A percentile compares a stretch with the other conserved stretches of the same genome.
Evolutionary conservation across 2,797 vertebrate genomes (phyloP).

Genomic region (Lagodon rhomboides): DNA sequence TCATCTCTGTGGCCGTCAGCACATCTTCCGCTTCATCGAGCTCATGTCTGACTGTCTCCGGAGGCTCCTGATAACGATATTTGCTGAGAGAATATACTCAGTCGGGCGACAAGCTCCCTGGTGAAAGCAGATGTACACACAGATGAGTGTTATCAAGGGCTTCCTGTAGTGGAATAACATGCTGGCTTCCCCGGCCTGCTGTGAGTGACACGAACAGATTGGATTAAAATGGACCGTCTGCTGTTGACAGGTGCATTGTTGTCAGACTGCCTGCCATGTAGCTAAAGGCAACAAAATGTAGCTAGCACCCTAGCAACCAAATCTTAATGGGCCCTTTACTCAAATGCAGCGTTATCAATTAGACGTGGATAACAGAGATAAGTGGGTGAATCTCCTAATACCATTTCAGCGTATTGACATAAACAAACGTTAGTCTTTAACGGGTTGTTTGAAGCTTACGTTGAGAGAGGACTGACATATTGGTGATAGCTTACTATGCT

Average conservation of each 20-base stretch:
- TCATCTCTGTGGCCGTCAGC: conserved; percentile 1
- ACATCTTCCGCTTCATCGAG: background rate
- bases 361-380: background rate
- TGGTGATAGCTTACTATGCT: conserved; percentile 19
- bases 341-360: background rate
- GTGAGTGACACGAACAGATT: conserved; percentile 25
- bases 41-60: background rate
- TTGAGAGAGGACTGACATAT: background rate
- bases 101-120: background rate
- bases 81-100: background rate
- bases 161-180: background rate
- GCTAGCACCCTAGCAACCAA: background rate
- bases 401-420: background rate
- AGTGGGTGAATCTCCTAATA: no score
- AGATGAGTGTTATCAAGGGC: background rate
- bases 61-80: background rate
- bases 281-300: background rate
- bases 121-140: conserved; percentile 7
- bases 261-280: background rate
- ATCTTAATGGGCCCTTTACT: background rate
- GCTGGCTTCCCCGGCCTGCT: background rate
- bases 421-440: background rate
- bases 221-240: conserved; percentile 67
- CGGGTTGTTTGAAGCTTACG: background rate
- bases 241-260: conserved; percentile 58